Percentiles rank a stretch among this genome's conserved stretches.
Conservation (phyloP, 2,888 invertebrate species). For the Ellobium chinense region DNA sequence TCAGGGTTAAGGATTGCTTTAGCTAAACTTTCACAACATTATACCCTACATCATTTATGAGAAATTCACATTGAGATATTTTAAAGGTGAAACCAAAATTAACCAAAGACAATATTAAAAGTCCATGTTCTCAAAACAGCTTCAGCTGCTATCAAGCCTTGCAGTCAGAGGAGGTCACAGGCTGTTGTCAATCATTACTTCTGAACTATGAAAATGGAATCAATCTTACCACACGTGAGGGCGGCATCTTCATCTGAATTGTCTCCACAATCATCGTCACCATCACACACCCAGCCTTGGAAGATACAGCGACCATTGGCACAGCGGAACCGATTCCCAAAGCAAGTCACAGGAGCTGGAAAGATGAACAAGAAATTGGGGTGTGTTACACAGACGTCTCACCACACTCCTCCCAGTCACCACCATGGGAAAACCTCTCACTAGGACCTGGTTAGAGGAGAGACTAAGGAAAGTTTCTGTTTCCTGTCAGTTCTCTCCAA, state of each 20-base stretch:
- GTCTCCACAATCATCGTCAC: constrained; percentile 92
- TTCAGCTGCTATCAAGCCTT: neutral
- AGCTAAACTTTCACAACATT: too few species aligned
- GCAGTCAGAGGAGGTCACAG: neutral
- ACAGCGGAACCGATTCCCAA: constrained; percentile 72
- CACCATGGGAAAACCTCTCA: too few species aligned
- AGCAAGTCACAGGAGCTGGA: constrained; percentile 66
- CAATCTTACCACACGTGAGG: constrained; percentile 66
- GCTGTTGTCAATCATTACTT: too few species aligned
- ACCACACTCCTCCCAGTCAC: too few species aligned
- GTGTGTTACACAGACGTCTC: too few species aligned
- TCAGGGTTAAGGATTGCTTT: too few species aligned
- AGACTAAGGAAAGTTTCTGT: too few species aligned
- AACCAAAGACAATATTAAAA: neutral
- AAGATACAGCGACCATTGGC: constrained; percentile 85
- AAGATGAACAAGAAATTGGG: constrained; percentile 1
- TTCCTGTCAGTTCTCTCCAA: too few species aligned
- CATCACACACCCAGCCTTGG: constrained; percentile 90
- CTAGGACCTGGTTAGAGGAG: too few species aligned
- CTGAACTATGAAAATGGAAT: too few species aligned
- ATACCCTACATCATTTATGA: too few species aligned
- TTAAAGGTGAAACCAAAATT: neutral
- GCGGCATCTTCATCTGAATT: constrained; percentile 89
- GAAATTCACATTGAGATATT: too few species aligned
- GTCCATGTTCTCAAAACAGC: neutral